Percentiles rank a stretch among this genome's conserved stretches.
phyloP scores from a whole-genome alignment of 1,140 invertebrate species.

The Orussus abietinus region DNA sequence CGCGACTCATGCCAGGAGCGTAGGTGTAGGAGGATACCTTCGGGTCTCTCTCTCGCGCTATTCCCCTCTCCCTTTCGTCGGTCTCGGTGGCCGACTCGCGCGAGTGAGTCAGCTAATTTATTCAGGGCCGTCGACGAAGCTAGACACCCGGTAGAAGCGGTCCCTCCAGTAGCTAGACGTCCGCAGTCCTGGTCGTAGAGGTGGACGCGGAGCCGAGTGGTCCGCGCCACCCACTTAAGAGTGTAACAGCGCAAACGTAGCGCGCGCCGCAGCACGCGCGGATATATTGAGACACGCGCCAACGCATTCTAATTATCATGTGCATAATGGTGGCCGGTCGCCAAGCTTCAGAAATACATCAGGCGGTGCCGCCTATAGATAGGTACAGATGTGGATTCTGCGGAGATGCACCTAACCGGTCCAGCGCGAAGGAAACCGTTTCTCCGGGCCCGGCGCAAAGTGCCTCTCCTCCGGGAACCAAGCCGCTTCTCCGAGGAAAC shows the following conservation, averaged over 20 bases:
- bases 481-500: too few relatives aligned
- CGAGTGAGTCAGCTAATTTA: conserved; percentile 41
- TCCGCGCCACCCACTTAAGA: conserved; percentile 41
- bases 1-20: too few relatives aligned
- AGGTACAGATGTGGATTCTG: conserved; percentile 35
- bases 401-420: too few relatives aligned
- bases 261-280: conserved; percentile 31
- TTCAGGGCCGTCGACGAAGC: conserved; percentile 24
- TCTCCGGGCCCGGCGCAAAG: too few relatives aligned
- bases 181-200: too few relatives aligned
- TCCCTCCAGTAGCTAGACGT: too few relatives aligned
- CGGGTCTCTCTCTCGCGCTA: too few relatives aligned
- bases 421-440: too few relatives aligned
- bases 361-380: conserved; percentile 42
- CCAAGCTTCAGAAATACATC: conserved; percentile 54
- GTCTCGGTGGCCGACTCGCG: background rate
- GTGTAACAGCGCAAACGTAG: conserved; percentile 29
- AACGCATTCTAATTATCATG: conserved; percentile 56
- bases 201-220: too few relatives aligned
- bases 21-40: too few relatives aligned
- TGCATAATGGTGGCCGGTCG: conserved; percentile 51
- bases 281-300: conserved; percentile 55
- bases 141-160: too few relatives aligned
- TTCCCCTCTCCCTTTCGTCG: conserved; percentile 7
- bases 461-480: too few relatives aligned